Base-by-base conservation (phyloP, 2,797 vertebrate species). In the Remorina albescens region DNA sequence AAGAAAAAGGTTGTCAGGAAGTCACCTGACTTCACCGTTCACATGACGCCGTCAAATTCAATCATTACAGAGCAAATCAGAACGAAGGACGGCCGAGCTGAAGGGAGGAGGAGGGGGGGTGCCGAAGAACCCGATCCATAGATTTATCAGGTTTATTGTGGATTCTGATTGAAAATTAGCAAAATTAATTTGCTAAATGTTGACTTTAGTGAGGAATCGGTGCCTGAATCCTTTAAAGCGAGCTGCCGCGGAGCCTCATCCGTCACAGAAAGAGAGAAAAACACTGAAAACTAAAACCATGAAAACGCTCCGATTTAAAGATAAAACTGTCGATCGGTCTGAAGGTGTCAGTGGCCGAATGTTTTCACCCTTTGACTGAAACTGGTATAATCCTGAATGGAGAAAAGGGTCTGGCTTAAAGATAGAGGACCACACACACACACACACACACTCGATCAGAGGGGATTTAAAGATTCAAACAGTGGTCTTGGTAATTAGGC, bases 401-500 rank as follows among this genome's bases (percentile, higher is more conserved):
- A 67, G 61, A 66, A 73, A 73, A 65, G 60, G 76, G 63, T 70
- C 71, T 44, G 59, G 50, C 61, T 54, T 32, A 32, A 8, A 81
- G 83, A 84, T 77, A 79, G 73, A 69, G 56, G 65, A 49, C 64
- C 69, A 46, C 62, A 71, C 69, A 63, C 82, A 49, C 76, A 10
- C 55, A 49, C 57, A 68, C 66, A 37, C 71, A 70, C 60, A 68
- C 71, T 26, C 74, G 37, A 78, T 75, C 81, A 74, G 72, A 82
- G 76, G 71, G 86, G 87, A 89, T 88, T 88, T 88, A 77, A 64
- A 73, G 80, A 89, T 82, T 82, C 85, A 81, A 78, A 88, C 83
- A 76, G 72, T 65, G 85, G 85, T 83, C 70, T 60, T 59, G 65
- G 78, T 90, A 91, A 93, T 91, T 90, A 92, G 84, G 81, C 78